These are phyloP conservation scores for Deilephila porcellus DNA, from an alignment of 2,888 invertebrate genomes.

Conservation along the genomic window DNA sequence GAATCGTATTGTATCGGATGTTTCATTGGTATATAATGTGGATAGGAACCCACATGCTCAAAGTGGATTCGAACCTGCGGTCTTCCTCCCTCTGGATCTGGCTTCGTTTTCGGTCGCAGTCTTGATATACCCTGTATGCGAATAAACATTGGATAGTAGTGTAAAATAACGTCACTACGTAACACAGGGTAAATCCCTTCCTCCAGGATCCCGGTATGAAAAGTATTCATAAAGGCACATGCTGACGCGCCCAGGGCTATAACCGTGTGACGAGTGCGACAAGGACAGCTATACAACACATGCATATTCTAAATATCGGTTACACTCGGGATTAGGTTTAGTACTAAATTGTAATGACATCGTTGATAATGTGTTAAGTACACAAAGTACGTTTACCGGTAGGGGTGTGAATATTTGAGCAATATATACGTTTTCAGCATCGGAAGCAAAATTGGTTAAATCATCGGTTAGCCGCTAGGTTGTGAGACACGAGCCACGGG, in stretches of 20 bases:
- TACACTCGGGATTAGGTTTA: not conserved
- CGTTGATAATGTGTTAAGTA: not conserved
- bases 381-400: not conserved
- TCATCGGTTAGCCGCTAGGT: not conserved
- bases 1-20: too few relatives aligned
- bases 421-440: too few relatives aligned
- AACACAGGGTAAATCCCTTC: conserved; percentile 12
- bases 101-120: too few relatives aligned
- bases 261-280: not conserved
- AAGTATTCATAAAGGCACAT: conserved; percentile 2
- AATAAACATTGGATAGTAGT: not conserved
- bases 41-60: too few relatives aligned
- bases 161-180: not conserved
- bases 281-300: conserved; percentile 4
- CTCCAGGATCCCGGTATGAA: conserved; percentile 5
- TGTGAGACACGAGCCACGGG: not conserved
- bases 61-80: too few relatives aligned
- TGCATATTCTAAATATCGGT: not conserved
- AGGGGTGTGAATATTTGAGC: not conserved
- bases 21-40: too few relatives aligned
- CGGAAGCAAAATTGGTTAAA: too few relatives aligned
- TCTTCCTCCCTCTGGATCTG: too few relatives aligned
- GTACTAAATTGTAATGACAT: not conserved
- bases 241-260: not conserved
- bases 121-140: too few relatives aligned